Percentiles rank a stretch among this genome's conserved stretches.
Conservation (phyloP, 2,797 vertebrate species). For the Dallia pectoralis region DNA sequence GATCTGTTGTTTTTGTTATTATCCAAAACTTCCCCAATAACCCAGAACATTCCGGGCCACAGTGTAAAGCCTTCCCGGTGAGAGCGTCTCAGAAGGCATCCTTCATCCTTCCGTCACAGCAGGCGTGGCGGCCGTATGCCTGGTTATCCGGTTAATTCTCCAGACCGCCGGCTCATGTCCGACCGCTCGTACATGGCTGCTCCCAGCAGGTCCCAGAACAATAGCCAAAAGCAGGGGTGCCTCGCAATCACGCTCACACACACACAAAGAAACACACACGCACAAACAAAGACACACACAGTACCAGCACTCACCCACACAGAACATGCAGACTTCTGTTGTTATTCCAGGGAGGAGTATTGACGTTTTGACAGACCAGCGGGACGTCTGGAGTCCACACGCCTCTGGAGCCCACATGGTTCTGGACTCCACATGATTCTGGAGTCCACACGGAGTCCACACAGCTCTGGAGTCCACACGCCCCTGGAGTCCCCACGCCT, state of each 20-base stretch:
- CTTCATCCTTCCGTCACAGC: constrained; percentile 27
- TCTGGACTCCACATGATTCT: too few relatives aligned
- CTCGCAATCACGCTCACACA: not conserved
- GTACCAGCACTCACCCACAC: not conserved
- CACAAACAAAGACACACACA: not conserved
- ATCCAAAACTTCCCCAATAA: not conserved
- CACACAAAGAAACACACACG: not conserved
- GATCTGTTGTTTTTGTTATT: not conserved
- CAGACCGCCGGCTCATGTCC: constrained; percentile 44
- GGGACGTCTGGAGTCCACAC: constrained; percentile 28
- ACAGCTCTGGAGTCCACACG: too few relatives aligned
- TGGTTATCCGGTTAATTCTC: constrained; percentile 25
- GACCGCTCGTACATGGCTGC: constrained; percentile 51
- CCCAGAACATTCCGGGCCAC: too few relatives aligned
- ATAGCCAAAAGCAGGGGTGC: constrained; percentile 25
- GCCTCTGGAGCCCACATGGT: too few relatives aligned
- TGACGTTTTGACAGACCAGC: constrained; percentile 48
- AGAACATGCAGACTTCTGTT: constrained; percentile 11
- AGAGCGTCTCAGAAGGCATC: too few relatives aligned
- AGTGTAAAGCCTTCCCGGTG: too few relatives aligned
- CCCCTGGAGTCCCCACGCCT: too few relatives aligned
- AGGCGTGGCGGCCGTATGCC: constrained; percentile 15
- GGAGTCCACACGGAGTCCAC: too few relatives aligned
- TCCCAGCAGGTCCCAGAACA: constrained; percentile 53
- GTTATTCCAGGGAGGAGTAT: constrained; percentile 35